phyloP scores from a whole-genome alignment of 2,113 vertebrate species.

The Coregonus clupeaformis region DNA sequence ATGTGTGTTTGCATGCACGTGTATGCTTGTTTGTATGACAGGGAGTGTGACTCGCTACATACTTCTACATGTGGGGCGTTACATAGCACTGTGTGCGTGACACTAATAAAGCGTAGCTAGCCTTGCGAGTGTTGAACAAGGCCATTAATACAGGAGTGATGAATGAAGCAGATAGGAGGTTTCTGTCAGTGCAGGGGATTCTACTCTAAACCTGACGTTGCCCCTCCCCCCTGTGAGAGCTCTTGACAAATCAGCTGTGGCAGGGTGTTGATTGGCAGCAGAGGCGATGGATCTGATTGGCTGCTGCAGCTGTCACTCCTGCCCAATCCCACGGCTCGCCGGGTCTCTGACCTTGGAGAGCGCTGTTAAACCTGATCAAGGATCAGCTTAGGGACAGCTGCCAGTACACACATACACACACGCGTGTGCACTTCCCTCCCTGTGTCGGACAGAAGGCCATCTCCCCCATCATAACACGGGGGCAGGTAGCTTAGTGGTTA shows the following conservation, averaged over 20 bases:
- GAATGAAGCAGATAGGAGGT: no score
- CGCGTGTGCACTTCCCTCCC: background rate
- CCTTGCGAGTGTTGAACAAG: no score
- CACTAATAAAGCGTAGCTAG: no score
- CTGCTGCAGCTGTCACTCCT: constrained; percentile 6
- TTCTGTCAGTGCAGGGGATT: no score
- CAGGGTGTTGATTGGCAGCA: background rate
- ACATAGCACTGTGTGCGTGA: background rate
- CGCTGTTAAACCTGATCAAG: background rate
- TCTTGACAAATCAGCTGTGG: background rate
- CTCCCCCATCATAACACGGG: constrained; percentile 16
- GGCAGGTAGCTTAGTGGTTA: no score
- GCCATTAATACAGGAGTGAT: no score
- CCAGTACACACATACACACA: background rate
- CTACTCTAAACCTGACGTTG: background rate
- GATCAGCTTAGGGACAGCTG: constrained; percentile 19
- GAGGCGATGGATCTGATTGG: constrained; percentile 4
- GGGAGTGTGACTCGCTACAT: no score
- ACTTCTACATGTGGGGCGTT: no score
- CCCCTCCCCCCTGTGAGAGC: background rate
- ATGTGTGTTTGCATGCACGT: background rate
- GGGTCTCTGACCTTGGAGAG: constrained; percentile 18
- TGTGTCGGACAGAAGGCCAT: constrained; percentile 41
- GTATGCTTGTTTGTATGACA: background rate
- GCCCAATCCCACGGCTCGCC: constrained; percentile 5